Evolutionary conservation across 1,140 invertebrate genomes (phyloP), one percentile per base, ranked within the genome.

Genomic region (Tachypleus tridentatus): DNA sequence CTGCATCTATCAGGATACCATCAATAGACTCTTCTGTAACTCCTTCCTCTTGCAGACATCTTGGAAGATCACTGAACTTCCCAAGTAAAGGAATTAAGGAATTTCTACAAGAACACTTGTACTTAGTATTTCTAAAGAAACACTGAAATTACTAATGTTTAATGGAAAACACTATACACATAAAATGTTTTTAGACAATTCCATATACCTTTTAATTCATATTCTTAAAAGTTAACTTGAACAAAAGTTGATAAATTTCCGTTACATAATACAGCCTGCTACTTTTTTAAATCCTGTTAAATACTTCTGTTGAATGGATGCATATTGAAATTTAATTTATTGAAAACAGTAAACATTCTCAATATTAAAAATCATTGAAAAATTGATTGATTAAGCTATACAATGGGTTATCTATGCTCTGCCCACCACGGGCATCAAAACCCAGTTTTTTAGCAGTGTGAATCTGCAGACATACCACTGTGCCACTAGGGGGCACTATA

Each of bases 1-100:
- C 94, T 76, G 91, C 87, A 80, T 97, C 93, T 80, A 96, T 92
- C 10, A 98, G 74, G 68, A 95, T 85, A 1, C 87, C 89, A 80
- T 97, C 91, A 49, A 98, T 80, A 49, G 82, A 84, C 64, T 83
- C 83, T 64, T 79, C 79, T 51, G 73, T 72, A 7, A 93, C 75
- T 51, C 82, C 78, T 50, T 82, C 72, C 8, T 78, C 66, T 70
- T 79, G 75, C 6, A 97, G 76, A 29, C 95, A 75, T 3, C 76
- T 59, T 11, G 87, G 86, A 51, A 97, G 72, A 64, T 97, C 91
- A 71, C 91, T 95, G 78, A 97, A 97, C 72, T 80, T 85, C 7
- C 93, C 92, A 51, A 90, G 75, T 62, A 94, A 73, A 51, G 93
- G 89, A 62, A 85, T 80, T 1, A 97, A 75, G 75, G 83, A 81